phyloP scores from a whole-genome alignment of 2,888 invertebrate species.

The Trichacis sp. region DNA sequence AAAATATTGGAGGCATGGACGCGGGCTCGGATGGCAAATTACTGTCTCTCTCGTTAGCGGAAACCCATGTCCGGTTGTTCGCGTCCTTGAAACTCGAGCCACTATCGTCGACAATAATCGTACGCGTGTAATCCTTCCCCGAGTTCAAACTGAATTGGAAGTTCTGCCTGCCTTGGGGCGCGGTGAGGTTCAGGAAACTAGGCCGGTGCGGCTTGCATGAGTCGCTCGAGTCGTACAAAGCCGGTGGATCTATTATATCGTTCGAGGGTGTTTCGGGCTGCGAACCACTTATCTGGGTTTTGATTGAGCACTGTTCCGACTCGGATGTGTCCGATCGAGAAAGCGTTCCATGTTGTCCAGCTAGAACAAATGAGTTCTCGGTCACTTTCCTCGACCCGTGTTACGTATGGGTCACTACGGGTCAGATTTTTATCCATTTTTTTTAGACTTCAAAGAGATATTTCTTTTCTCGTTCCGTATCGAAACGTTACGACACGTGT shows the following conservation, averaged over 20 bases:
- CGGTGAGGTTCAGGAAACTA: slow-evolving; percentile 76
- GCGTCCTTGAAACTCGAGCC: slow-evolving; percentile 62
- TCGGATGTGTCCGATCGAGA: slow-evolving; percentile 59
- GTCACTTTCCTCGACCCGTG: no score
- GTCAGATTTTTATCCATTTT: no score
- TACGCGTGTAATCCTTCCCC: slow-evolving; percentile 67
- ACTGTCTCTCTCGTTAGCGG: slow-evolving; percentile 62
- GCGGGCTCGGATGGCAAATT: slow-evolving; percentile 71
- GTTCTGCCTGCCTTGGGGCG: slow-evolving; percentile 76
- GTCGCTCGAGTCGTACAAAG: slow-evolving; percentile 58
- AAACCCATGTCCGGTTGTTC: slow-evolving; percentile 65
- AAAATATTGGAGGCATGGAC: slow-evolving; percentile 72
- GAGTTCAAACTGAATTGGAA: slow-evolving; percentile 73
- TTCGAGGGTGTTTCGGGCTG: slow-evolving; percentile 54
- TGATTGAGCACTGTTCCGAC: slow-evolving; percentile 63
- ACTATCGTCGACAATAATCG: slow-evolving; percentile 72
- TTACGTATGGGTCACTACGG: no score
- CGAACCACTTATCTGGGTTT: slow-evolving; percentile 61
- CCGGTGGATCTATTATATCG: slow-evolving; percentile 63
- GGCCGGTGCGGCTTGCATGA: slow-evolving; percentile 70
- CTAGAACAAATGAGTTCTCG: slow-evolving; percentile 6
- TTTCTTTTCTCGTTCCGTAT: no score
- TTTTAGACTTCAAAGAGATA: no score
- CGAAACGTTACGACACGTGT: no score
- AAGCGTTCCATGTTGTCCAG: slow-evolving; percentile 33